phyloP scores from a whole-genome alignment of 2,888 invertebrate species.

The Synanthedon vespiformis region DNA sequence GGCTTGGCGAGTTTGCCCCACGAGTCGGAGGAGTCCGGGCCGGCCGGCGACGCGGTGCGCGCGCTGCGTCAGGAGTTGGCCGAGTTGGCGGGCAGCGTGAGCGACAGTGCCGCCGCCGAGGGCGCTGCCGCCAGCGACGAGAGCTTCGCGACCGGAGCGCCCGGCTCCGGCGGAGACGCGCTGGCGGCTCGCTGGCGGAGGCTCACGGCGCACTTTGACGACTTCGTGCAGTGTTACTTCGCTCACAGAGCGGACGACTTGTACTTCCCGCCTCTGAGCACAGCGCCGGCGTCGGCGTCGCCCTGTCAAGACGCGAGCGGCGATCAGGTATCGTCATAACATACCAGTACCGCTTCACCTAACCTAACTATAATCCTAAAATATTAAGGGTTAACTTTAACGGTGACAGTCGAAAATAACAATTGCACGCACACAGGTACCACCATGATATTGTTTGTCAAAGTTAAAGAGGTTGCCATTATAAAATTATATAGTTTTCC shows the following conservation, averaged over 20 bases:
- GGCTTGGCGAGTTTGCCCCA: slow-evolving; percentile 1
- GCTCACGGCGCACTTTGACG: slow-evolving; percentile 89
- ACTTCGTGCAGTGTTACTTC: slow-evolving; percentile 90
- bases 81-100: slow-evolving; percentile 20
- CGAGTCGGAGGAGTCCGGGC: slow-evolving; percentile 29
- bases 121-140: slow-evolving; percentile 25
- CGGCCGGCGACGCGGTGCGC: slow-evolving; percentile 19
- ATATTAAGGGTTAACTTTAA: too few relatives aligned
- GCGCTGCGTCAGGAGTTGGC: slow-evolving; percentile 42
- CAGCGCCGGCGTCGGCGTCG: slow-evolving; percentile 27
- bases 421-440: too few relatives aligned
- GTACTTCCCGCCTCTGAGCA: slow-evolving; percentile 60
- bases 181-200: slow-evolving; percentile 78
- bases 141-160: slow-evolving; percentile 34
- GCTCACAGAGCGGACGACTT: slow-evolving; percentile 80
- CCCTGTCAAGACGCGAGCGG: slow-evolving; percentile 6
- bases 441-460: too few relatives aligned
- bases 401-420: too few relatives aligned
- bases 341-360: too few relatives aligned
- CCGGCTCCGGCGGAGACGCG: slow-evolving; percentile 38
- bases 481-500: too few relatives aligned
- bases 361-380: too few relatives aligned
- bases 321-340: background rate
- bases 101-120: slow-evolving; percentile 18
- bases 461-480: too few relatives aligned